A percentile compares a stretch with the other conserved stretches of the same genome.
phyloP scores from a whole-genome alignment of 1,140 invertebrate genomes.

The Nephila pilipes region DNA sequence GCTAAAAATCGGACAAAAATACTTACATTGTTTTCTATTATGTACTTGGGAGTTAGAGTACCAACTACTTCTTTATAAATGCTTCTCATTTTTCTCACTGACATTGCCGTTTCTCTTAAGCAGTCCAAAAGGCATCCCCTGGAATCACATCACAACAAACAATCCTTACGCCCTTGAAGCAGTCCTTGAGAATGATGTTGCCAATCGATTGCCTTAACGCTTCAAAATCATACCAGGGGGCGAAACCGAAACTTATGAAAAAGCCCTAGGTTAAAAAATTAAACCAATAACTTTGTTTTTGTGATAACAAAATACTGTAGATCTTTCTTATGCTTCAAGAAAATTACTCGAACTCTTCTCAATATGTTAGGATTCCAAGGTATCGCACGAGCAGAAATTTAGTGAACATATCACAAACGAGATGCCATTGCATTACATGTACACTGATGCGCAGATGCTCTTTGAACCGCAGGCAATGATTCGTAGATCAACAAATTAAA shows the following conservation, averaged over 20 bases:
- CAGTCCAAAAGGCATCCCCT: not conserved
- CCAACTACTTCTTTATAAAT: constrained; percentile 69
- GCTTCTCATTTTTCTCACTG: constrained; percentile 70
- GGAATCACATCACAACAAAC: constrained; percentile 22
- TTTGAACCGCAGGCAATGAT: no score
- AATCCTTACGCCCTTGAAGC: constrained; percentile 39
- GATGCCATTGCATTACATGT: no score
- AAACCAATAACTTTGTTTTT: no score
- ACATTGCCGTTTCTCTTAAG: constrained; percentile 11
- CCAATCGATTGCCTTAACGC: not conserved
- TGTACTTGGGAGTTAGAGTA: constrained; percentile 67
- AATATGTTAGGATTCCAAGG: no score
- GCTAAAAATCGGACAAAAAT: not conserved
- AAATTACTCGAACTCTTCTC: no score
- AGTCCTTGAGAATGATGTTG: constrained; percentile 59
- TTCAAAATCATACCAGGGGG: not conserved
- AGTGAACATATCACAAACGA: no score
- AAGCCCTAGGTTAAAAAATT: no score
- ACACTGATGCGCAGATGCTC: no score
- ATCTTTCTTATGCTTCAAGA: no score
- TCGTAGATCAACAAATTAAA: no score
- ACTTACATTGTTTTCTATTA: constrained; percentile 73
- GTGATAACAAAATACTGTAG: no score
- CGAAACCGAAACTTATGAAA: not conserved
- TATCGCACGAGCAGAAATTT: no score